A percentile compares a stretch with the other conserved stretches of the same genome.
phyloP scores from a whole-genome alignment of 2,888 invertebrate genomes.

The Sinohyriopsis cumingii region DNA sequence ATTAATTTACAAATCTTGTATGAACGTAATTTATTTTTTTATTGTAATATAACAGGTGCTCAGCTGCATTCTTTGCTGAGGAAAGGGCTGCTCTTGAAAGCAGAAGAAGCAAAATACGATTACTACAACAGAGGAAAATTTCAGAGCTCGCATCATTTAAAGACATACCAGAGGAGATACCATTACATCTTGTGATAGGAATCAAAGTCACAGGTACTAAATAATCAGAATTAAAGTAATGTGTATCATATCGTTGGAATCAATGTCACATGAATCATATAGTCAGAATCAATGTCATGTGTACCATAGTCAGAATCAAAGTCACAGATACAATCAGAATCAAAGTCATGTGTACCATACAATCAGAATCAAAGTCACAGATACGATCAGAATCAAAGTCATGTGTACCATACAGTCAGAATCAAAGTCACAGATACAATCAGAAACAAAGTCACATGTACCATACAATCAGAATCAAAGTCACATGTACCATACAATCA shows the following conservation, averaged over 20 bases:
- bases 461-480: no score
- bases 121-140: slow-evolving; percentile 90
- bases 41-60: slow-evolving; percentile 66
- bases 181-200: slow-evolving; percentile 93
- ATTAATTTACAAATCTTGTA: neutral
- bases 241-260: slow-evolving; percentile 86
- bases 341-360: no score
- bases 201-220: slow-evolving; percentile 84
- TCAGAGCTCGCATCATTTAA: slow-evolving; percentile 79
- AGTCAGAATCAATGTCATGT: no score
- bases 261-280: slow-evolving; percentile 79
- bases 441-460: no score
- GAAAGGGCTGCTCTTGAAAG: slow-evolving; percentile 92
- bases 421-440: no score
- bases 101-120: slow-evolving; percentile 91
- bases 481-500: no score
- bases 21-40: neutral
- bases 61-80: slow-evolving; percentile 91
- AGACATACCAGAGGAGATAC: slow-evolving; percentile 95
- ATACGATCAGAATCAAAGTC: no score
- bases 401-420: no score
- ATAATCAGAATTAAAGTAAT: slow-evolving; percentile 92
- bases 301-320: no score
- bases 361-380: no score
- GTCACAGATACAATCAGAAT: no score